These are phyloP conservation scores for Nesogale talazaci DNA, from an alignment of 2,113 vertebrate species.

Conservation along the genomic window DNA sequence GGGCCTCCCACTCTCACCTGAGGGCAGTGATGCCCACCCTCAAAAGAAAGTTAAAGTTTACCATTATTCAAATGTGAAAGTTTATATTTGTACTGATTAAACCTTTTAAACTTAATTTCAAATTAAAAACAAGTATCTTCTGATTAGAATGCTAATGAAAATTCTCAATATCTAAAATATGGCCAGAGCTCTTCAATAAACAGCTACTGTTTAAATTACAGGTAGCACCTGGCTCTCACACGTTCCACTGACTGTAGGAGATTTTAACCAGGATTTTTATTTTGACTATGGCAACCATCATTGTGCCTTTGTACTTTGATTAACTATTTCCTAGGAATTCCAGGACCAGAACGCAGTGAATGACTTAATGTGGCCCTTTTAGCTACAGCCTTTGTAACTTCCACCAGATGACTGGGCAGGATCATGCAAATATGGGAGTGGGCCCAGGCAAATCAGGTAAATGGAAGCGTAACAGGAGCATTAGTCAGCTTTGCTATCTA, in stretches of 20 bases:
- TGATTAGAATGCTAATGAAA: slow-evolving; percentile 13
- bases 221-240: not conserved
- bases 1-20: no score
- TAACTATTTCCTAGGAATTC: slow-evolving; percentile 8
- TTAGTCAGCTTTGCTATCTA: no score
- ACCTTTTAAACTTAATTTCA: slow-evolving; percentile 34
- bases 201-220: not conserved
- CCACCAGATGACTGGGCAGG: no score
- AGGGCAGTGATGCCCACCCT: no score
- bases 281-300: not conserved
- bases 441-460: no score
- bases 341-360: no score
- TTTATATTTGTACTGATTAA: slow-evolving; percentile 50
- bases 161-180: not conserved
- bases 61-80: slow-evolving; percentile 4
- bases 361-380: no score
- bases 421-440: no score
- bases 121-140: slow-evolving; percentile 20
- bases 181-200: not conserved
- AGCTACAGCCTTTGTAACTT: no score
- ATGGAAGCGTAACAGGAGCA: no score
- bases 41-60: not conserved
- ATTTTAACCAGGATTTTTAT: slow-evolving; percentile 16
- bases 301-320: not conserved
- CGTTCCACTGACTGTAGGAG: not conserved